Percentiles rank a stretch among this genome's conserved stretches.
Conservation (phyloP, 2,797 vertebrate genomes). For the Eidolon dupreanum region DNA sequence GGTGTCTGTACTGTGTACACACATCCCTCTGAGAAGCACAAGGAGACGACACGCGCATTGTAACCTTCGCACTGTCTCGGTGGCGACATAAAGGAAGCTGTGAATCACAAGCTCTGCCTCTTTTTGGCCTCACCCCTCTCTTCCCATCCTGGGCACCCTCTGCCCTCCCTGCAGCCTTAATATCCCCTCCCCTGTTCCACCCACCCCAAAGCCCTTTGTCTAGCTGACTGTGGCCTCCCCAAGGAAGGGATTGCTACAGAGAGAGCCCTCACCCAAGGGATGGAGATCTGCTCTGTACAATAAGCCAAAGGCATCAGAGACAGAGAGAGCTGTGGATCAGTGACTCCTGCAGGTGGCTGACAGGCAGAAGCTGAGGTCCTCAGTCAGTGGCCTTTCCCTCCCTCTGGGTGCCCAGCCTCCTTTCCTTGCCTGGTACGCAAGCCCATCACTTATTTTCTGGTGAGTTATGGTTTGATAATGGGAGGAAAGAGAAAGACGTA, state of each 20-base stretch:
- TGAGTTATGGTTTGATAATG: slow-evolving; percentile 35
- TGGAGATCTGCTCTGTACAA: not conserved
- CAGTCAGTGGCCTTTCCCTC: slow-evolving; percentile 43
- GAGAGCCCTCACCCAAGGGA: not conserved
- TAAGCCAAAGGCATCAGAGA: slow-evolving; percentile 38
- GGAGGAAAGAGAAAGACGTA: slow-evolving; percentile 46
- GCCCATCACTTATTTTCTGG: slow-evolving; percentile 48
- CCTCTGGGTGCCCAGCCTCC: slow-evolving; percentile 21
- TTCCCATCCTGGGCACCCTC: not conserved
- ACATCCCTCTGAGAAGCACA: slow-evolving; percentile 91
- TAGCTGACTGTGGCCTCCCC: not conserved
- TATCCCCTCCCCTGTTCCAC: not conserved
- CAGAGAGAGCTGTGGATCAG: not conserved
- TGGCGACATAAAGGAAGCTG: slow-evolving; percentile 89
- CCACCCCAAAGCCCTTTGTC: slow-evolving; percentile 1
- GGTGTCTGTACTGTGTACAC: slow-evolving; percentile 91
- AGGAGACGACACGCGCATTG: slow-evolving; percentile 89
- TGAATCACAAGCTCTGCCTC: slow-evolving; percentile 82
- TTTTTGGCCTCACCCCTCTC: slow-evolving; percentile 77
- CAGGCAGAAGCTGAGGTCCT: slow-evolving; percentile 42
- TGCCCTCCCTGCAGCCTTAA: slow-evolving; percentile 72
- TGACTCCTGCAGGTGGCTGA: not conserved
- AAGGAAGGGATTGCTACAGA: slow-evolving; percentile 18
- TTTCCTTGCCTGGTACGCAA: slow-evolving; percentile 40
- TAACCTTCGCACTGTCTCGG: slow-evolving; percentile 85